These are phyloP conservation scores for Parelbella ahira DNA, from an alignment of 2,888 invertebrate species.

Conservation along the genomic window DNA sequence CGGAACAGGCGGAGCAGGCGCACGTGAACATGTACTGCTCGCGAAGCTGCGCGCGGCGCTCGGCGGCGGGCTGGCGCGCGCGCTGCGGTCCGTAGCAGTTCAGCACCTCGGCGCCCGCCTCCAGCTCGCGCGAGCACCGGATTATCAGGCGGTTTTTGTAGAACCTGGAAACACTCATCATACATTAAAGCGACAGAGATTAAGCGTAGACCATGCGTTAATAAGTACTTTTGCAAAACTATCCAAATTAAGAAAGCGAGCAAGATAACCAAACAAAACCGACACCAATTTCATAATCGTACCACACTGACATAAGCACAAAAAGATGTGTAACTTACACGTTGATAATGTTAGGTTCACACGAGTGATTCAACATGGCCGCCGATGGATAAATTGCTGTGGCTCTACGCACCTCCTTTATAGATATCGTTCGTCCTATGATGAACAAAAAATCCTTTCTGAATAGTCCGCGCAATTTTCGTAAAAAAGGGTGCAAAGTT, in stretches of 20 bases:
- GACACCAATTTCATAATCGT: no score
- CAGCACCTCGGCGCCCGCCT: slow-evolving; percentile 85
- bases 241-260: no score
- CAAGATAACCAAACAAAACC: no score
- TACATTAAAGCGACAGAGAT: no score
- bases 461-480: no score
- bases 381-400: slow-evolving; percentile 92
- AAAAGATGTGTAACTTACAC: slow-evolving; percentile 72
- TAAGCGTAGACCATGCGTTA: no score
- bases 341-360: slow-evolving; percentile 89
- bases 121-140: slow-evolving; percentile 83
- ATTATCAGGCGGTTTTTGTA: slow-evolving; percentile 85
- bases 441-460: neutral
- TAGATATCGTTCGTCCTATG: slow-evolving; percentile 46
- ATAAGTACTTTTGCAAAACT: no score
- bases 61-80: slow-evolving; percentile 79
- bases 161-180: slow-evolving; percentile 82
- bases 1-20: slow-evolving; percentile 84
- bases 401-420: slow-evolving; percentile 76
- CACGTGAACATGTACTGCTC: slow-evolving; percentile 91
- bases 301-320: no score
- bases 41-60: slow-evolving; percentile 82
- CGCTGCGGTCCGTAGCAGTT: slow-evolving; percentile 93
- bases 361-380: slow-evolving; percentile 96
- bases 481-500: no score